Conservation (phyloP, 2,797 vertebrate species). For the Poecilia picta region DNA sequence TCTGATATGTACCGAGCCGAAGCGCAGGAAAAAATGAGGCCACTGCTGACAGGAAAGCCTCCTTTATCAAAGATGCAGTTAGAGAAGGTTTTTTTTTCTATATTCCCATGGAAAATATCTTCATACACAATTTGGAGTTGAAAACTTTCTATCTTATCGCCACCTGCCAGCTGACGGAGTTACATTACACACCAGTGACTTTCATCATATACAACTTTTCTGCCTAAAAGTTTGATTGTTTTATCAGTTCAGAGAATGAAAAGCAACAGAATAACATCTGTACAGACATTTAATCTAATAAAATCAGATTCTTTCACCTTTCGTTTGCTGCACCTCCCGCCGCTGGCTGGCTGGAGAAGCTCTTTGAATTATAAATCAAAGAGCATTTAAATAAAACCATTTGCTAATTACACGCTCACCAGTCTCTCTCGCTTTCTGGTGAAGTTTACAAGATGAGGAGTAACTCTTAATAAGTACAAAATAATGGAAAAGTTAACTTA, state of each 20-base stretch:
- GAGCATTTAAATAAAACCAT: constrained; percentile 74
- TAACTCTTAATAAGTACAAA: background rate
- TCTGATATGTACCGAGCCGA: constrained; percentile 67
- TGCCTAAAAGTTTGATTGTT: constrained; percentile 38
- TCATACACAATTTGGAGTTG: constrained; percentile 39
- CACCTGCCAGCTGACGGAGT: constrained; percentile 14
- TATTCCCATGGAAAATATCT: constrained; percentile 61
- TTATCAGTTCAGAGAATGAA: constrained; percentile 26
- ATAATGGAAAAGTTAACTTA: background rate
- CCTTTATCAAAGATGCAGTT: constrained; percentile 67
- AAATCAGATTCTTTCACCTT: constrained; percentile 37
- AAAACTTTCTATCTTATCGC: constrained; percentile 26
- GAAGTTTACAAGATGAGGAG: background rate
- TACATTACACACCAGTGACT: constrained; percentile 33
- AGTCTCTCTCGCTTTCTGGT: background rate
- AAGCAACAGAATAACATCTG: constrained; percentile 5
- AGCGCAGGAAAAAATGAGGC: constrained; percentile 70
- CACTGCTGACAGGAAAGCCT: constrained; percentile 68
- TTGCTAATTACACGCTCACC: constrained; percentile 73
- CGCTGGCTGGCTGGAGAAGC: constrained; percentile 68
- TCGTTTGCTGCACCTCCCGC: constrained; percentile 46
- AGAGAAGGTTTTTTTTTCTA: constrained; percentile 56
- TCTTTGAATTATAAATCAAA: constrained; percentile 85
- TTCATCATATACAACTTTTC: constrained; percentile 47
- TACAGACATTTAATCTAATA: constrained; percentile 58